Percentiles rank a stretch among this genome's conserved stretches.
phyloP scores from a whole-genome alignment of 2,797 vertebrate genomes.

The Betta splendens region DNA sequence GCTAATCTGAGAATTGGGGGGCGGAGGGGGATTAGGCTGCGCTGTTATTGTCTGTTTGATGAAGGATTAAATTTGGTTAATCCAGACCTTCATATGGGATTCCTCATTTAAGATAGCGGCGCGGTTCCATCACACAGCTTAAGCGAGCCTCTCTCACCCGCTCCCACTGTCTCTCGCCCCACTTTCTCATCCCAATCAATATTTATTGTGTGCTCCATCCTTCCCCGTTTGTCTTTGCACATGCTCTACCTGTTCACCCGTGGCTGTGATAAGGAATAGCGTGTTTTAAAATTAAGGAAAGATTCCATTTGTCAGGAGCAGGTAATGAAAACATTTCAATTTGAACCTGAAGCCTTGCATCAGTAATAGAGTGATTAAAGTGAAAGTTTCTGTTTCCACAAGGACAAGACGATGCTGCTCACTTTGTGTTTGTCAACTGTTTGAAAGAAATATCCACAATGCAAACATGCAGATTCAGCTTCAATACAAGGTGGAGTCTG shows the following conservation, averaged over 20 bases:
- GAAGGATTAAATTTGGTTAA: slow-evolving; percentile 86
- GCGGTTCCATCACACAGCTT: slow-evolving; percentile 77
- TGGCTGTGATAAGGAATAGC: slow-evolving; percentile 39
- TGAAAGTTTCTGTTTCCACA: slow-evolving; percentile 2
- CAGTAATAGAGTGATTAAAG: too few relatives aligned
- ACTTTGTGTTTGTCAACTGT: slow-evolving; percentile 14
- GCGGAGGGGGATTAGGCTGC: slow-evolving; percentile 84
- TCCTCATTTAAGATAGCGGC: slow-evolving; percentile 84
- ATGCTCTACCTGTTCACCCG: slow-evolving; percentile 36
- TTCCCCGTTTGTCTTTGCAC: slow-evolving; percentile 28
- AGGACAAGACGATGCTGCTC: slow-evolving; percentile 13
- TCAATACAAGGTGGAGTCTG: slow-evolving; percentile 14
- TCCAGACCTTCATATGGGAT: slow-evolving; percentile 86
- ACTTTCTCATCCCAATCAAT: slow-evolving; percentile 61
- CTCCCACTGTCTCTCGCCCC: slow-evolving; percentile 48
- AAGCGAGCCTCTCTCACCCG: slow-evolving; percentile 54
- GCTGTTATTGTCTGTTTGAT: slow-evolving; percentile 87
- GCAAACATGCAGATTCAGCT: slow-evolving; percentile 58
- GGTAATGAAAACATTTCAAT: too few relatives aligned
- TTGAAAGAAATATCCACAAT: slow-evolving; percentile 31
- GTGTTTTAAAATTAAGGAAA: neutral
- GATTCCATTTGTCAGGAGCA: too few relatives aligned
- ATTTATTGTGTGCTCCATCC: slow-evolving; percentile 51
- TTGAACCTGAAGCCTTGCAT: too few relatives aligned
- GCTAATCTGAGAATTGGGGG: slow-evolving; percentile 81